Percentiles rank a stretch among this genome's conserved stretches.
Conservation (phyloP, 2,113 vertebrate species). For the Otolemur garnettii region DNA sequence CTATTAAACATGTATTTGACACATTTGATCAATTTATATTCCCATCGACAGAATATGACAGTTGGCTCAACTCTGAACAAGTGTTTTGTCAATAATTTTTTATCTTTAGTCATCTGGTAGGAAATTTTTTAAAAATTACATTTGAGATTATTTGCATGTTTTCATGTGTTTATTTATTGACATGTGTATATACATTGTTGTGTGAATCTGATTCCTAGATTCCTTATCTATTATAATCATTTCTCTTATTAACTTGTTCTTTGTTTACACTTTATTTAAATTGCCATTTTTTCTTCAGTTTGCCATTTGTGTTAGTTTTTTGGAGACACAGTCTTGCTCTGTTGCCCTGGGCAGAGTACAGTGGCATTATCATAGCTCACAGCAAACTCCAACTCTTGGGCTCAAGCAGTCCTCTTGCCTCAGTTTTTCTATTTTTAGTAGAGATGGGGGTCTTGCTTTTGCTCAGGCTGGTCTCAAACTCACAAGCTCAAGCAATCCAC, state of each 20-base stretch:
- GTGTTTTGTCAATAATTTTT: not conserved
- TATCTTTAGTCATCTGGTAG: not conserved
- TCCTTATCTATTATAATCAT: not conserved
- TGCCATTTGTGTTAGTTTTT: not conserved
- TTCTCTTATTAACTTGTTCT: constrained; percentile 7
- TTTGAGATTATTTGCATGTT: constrained; percentile 45
- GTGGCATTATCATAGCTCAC: too few relatives aligned
- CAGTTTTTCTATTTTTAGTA: too few relatives aligned
- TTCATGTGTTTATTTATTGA: not conserved
- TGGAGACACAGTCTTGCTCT: too few relatives aligned
- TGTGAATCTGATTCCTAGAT: not conserved
- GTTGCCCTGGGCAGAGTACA: too few relatives aligned
- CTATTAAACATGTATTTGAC: constrained; percentile 24
- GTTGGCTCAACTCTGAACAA: not conserved
- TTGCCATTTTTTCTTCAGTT: not conserved
- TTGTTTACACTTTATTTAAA: constrained; percentile 39
- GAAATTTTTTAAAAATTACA: constrained; percentile 51
- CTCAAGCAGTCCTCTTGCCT: too few relatives aligned
- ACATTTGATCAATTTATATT: not conserved
- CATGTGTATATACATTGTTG: not conserved
- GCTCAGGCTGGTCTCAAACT: too few relatives aligned
- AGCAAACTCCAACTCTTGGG: too few relatives aligned
- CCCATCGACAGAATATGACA: not conserved
- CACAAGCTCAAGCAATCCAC: too few relatives aligned
- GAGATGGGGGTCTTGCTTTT: too few relatives aligned